Base-by-base conservation (phyloP, 2,888 invertebrate genomes). In the Sinopyrophorus schimmeli region DNA sequence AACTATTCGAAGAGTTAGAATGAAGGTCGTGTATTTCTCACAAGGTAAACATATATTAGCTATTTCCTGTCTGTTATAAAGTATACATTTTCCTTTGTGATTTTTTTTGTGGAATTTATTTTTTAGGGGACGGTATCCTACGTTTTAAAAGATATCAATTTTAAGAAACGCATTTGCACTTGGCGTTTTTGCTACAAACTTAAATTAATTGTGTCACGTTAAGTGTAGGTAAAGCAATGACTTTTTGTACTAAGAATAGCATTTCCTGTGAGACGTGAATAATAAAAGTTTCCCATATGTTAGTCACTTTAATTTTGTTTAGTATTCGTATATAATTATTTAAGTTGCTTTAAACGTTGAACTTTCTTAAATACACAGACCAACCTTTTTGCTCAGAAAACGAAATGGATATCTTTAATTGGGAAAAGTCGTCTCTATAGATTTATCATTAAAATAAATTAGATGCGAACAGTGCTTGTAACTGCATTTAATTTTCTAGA, bases 201-300 rank as follows among this genome's bases (percentile, higher is more conserved):
- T 28, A 24, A 35, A 18, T 46, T 24, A 24, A 34, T 40, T 32
- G 40, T 35, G 34, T 38, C 16, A 12, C 9, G 17, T 24, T 16
- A 21, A 38, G 10, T 44, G 16, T 38, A 46, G 46, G 30, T 38
- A 46, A 27, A 17, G 38, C 46, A 37, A 31, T 21, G 38, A 35
- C 21, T 43, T 41, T 46, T 38, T 37, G 30, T 32, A 20, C 31
- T 30, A 38, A 38, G 46, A 46, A 46, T 38, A 46, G 43, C n/a
- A 38, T 38, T 38, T 46, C 46, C 46, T 49, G 48, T 42, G 48
- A 49, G 48, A 49, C 30, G 41, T 48, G 48, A 49, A 49, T 49
- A 49, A 42, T 49, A 42, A 42, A 42, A 43, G 42, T 42, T 49
- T 49, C 48, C 48, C 48, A 42, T 49, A 37, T 37, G 44, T 26